phyloP scores from a whole-genome alignment of 2,888 invertebrate genomes.

The Leptopterna dolabrata region DNA sequence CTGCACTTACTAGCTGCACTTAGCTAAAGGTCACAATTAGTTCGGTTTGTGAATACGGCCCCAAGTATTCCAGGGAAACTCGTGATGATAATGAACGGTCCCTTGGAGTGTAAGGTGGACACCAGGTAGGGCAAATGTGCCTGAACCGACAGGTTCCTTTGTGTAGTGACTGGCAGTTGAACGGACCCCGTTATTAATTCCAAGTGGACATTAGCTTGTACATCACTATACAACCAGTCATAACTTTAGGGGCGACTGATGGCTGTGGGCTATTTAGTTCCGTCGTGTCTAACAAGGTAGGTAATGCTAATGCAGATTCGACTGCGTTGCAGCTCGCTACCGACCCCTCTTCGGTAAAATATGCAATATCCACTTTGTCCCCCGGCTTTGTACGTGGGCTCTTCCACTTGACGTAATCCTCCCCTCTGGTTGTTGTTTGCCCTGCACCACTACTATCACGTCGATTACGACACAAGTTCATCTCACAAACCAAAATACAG shows the following conservation, averaged over 20 bases:
- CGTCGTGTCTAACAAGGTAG: neutral
- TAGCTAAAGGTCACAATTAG: no score
- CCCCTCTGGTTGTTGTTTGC: no score
- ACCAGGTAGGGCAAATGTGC: neutral
- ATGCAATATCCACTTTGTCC: neutral
- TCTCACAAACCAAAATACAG: no score
- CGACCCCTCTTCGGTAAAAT: neutral
- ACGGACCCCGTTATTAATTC: constrained; percentile 7
- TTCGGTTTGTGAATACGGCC: no score
- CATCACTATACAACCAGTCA: constrained; percentile 13
- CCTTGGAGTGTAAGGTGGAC: neutral
- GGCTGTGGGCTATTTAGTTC: neutral
- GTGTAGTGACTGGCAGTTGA: neutral
- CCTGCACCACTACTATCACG: no score
- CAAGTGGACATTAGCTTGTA: neutral
- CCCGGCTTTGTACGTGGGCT: neutral
- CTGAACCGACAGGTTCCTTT: neutral
- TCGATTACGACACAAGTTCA: no score
- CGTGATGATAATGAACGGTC: neutral
- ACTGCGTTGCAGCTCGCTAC: neutral
- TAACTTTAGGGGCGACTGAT: neutral
- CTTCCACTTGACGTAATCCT: neutral
- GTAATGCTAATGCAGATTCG: constrained; percentile 6
- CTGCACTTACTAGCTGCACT: no score
- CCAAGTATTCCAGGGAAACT: no score